A percentile compares a stretch with the other conserved stretches of the same genome.
Evolutionary conservation across 2,113 vertebrate species (phyloP).

Genomic region (Oreocharis arfaki): DNA sequence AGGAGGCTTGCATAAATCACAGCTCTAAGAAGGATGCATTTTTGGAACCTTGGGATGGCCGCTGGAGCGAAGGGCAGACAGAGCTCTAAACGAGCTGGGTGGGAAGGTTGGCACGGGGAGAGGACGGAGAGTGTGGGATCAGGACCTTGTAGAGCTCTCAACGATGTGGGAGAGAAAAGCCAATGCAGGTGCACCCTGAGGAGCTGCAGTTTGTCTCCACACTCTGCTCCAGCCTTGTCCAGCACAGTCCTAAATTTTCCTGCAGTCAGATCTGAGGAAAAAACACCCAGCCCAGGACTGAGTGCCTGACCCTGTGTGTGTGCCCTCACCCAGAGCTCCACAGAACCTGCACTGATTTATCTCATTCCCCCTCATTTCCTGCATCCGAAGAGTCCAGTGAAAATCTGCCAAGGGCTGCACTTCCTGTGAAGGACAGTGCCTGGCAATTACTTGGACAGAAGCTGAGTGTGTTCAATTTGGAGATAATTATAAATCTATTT

Average conservation of each 20-base stretch:
- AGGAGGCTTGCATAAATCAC: not conserved
- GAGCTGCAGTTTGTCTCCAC: not conserved
- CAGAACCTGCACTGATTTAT: not conserved
- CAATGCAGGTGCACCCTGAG: rapidly evolving
- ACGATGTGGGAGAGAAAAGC: not conserved
- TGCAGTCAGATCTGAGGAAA: not conserved
- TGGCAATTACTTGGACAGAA: not conserved
- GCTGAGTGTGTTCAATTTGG: not conserved
- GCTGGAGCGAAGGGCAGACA: rapidly evolving
- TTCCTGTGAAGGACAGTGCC: not conserved
- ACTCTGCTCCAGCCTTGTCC: not conserved
- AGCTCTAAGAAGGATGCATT: not conserved
- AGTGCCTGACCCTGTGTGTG: rapidly evolving
- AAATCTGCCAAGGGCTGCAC: not conserved
- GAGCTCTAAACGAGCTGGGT: not conserved
- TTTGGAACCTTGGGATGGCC: not conserved
- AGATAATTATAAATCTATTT: conserved; percentile 31
- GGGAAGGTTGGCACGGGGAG: rapidly evolving
- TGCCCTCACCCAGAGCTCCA: not conserved
- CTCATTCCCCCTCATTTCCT: not conserved
- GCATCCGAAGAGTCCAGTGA: rapidly evolving
- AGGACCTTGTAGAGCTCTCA: not conserved
- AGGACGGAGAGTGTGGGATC: not conserved
- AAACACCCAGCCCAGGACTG: rapidly evolving
- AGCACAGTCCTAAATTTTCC: not conserved